phyloP scores from a whole-genome alignment of 1,140 invertebrate species.

The Xylocopa sonorina region DNA sequence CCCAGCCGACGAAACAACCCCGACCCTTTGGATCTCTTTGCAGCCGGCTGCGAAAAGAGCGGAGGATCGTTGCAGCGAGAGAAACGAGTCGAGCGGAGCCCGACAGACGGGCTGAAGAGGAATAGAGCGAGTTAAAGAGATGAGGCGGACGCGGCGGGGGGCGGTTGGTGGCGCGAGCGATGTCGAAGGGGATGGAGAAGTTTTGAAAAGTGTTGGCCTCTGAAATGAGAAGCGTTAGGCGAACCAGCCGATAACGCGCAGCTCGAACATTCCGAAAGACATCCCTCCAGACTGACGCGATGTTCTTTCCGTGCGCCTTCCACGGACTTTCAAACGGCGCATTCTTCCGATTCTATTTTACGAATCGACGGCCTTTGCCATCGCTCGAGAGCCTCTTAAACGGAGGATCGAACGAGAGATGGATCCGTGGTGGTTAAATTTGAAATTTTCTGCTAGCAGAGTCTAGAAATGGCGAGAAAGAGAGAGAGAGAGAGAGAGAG shows the following conservation, averaged over 20 bases:
- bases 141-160: no score
- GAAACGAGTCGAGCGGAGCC: conserved; percentile 32
- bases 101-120: conserved; percentile 15
- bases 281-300: conserved; percentile 39
- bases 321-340: conserved; percentile 42
- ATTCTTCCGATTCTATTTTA: conserved; percentile 48
- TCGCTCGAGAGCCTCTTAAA: no score
- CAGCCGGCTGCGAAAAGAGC: conserved; percentile 62
- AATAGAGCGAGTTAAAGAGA: conserved; percentile 36
- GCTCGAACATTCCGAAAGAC: conserved; percentile 60
- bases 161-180: no score
- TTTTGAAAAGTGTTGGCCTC: conserved; percentile 72
- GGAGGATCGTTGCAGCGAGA: conserved; percentile 30
- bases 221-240: conserved; percentile 67
- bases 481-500: not conserved
- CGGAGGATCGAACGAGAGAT: no score
- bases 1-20: conserved; percentile 59
- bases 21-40: conserved; percentile 65
- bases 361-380: conserved; percentile 20
- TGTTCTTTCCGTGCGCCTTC: conserved; percentile 43
- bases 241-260: conserved; percentile 61
- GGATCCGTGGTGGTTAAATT: not conserved
- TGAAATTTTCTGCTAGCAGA: conserved; percentile 14
- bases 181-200: conserved; percentile 59
- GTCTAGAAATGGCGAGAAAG: no score